These are phyloP conservation scores for Grammomys surdaster DNA, from an alignment of 2,113 vertebrate species.

Conservation along the genomic window DNA sequence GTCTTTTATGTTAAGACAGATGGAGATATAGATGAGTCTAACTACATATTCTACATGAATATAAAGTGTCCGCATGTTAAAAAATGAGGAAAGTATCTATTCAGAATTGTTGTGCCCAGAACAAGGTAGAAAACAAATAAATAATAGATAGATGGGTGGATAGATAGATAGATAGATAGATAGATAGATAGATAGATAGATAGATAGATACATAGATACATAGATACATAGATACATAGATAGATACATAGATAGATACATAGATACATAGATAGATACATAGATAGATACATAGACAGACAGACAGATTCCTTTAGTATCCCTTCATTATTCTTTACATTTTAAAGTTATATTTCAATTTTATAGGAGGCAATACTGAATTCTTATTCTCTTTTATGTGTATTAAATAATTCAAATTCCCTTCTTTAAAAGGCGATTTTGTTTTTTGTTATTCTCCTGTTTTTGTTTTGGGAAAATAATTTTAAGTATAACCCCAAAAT, in stretches of 20 bases:
- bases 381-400: background rate
- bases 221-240: background rate
- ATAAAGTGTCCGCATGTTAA: background rate
- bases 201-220: background rate
- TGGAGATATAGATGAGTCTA: slow-evolving; percentile 9
- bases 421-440: background rate
- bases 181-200: background rate
- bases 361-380: slow-evolving; percentile 15
- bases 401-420: background rate
- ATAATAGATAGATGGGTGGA: background rate
- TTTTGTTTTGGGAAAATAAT: slow-evolving; percentile 38
- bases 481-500: slow-evolving; percentile 18
- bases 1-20: background rate
- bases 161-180: background rate
- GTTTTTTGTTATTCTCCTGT: background rate
- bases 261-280: background rate
- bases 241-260: background rate
- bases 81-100: background rate
- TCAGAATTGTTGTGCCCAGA: background rate
- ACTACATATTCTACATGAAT: background rate
- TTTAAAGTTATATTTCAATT: slow-evolving; percentile 27
- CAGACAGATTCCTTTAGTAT: background rate
- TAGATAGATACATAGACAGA: background rate
- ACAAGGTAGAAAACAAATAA: background rate
- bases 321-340: background rate